Conservation (phyloP, 2,797 vertebrate genomes). For the Netta rufina region DNA sequence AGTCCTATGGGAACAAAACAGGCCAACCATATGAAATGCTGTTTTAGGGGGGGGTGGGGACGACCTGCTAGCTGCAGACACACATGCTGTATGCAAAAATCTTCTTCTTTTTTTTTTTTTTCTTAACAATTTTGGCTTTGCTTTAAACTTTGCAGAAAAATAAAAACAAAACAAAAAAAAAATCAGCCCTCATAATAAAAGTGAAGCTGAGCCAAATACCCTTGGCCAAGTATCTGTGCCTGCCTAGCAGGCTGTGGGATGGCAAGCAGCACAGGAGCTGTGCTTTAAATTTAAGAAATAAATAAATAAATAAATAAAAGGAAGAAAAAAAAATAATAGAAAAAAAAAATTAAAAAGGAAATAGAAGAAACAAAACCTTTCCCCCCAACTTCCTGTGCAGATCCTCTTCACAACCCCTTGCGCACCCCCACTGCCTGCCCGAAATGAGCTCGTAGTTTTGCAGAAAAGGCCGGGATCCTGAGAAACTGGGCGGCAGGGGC, state of each 20-base stretch:
- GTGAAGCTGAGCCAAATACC: not conserved
- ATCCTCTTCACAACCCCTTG: not conserved
- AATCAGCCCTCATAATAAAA: not conserved
- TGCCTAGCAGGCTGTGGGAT: not conserved
- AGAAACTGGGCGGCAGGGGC: fast-evolving
- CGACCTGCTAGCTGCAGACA: not conserved
- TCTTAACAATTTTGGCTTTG: not conserved
- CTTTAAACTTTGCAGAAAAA: not conserved
- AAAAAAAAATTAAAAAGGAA: not conserved
- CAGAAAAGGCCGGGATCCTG: not conserved
- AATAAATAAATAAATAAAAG: not conserved
- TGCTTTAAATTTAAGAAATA: not conserved
- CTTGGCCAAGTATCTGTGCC: not conserved
- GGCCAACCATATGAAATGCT: not conserved
- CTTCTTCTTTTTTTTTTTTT: not conserved
- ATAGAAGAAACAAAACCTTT: not conserved
- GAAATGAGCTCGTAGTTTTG: not conserved
- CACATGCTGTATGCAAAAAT: not conserved
- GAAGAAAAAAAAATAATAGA: not conserved
- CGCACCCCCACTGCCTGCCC: not conserved
- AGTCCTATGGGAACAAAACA: not conserved
- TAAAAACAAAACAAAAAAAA: too few relatives aligned
- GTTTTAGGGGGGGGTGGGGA: not conserved
- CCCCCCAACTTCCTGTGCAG: conserved; percentile 28
- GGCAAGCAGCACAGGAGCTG: not conserved